Base-by-base conservation (phyloP, 2,888 invertebrate genomes). In the Myathropa florea region DNA sequence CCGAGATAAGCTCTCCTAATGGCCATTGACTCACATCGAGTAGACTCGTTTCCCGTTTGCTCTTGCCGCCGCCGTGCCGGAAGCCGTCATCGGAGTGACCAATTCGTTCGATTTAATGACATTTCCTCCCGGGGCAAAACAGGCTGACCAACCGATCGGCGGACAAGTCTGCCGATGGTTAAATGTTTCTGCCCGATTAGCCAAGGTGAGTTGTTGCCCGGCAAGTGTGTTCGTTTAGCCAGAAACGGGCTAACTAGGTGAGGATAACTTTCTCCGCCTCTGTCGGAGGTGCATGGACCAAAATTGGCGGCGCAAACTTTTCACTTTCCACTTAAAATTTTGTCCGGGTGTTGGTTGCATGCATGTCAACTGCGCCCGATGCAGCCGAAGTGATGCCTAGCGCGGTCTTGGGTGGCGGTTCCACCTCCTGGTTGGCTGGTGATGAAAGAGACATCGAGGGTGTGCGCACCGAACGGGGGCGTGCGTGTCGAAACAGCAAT, bases 221-320 rank as follows among this genome's bases (percentile, higher is more conserved):
- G n/a, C 76, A 67, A 63, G 76, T 63, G n/a, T 46, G 67, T 71
- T 36, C 84, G 67, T 63, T 71, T 71, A 71, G 65, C 55, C 4
- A 4, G 26, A 64, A 75, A 79, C 70, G 60, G 67, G 67, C 76
- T 67, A 59, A 71, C 80, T 84, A 71, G 83, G 80, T 80, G 75
- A 79, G 76, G 80, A 75, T 75, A 71, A 80, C 83, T 84, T 84
- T 84, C 83, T 71, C 79, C 63, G 39, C 30, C 26, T 55, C 33
- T 46, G 57, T 46, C 63, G 28, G 61, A 60, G 53, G 71, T 65
- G 61, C 23, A 33, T 60, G 30, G 61, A 28, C 55, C 21, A 7
- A 68, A 83, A 78, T 78, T 78, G 72, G 68, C 63, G 33, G 36
- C 64, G 72, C 46, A 53, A 67, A 55, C 61, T 77, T 75, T 71